Percentiles rank a stretch among this genome's conserved stretches.
phyloP scores from a whole-genome alignment of 2,888 invertebrate genomes.

The Pyrrhosoma nymphula region DNA sequence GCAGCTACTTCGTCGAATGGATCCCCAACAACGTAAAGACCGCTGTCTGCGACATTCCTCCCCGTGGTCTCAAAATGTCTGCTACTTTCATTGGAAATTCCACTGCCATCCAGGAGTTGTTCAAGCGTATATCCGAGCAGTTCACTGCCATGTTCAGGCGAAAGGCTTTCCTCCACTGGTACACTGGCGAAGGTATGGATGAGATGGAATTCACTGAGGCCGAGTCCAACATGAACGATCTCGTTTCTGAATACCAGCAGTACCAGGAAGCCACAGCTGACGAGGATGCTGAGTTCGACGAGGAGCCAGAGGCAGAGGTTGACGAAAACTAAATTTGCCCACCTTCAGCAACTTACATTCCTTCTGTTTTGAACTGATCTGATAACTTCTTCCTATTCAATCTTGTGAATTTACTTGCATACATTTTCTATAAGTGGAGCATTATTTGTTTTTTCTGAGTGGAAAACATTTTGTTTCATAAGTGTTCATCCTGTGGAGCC shows the following conservation, averaged over 20 bases:
- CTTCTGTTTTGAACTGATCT: slow-evolving; percentile 59
- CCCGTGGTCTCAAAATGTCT: slow-evolving; percentile 81
- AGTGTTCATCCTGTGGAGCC: slow-evolving; percentile 66
- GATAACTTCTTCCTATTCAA: slow-evolving; percentile 56
- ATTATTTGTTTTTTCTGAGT: slow-evolving; percentile 30
- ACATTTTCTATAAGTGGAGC: slow-evolving; percentile 59
- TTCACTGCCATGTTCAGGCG: slow-evolving; percentile 84
- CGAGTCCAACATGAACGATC: slow-evolving; percentile 95
- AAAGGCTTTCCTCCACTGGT: slow-evolving; percentile 98
- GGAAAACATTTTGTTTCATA: slow-evolving; percentile 45
- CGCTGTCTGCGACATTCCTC: slow-evolving; percentile 83
- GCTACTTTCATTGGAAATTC: slow-evolving; percentile 82
- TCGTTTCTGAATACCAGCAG: slow-evolving; percentile 95
- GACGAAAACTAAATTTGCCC: slow-evolving; percentile 80
- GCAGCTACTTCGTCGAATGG: slow-evolving; percentile 76
- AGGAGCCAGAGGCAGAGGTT: slow-evolving; percentile 86
- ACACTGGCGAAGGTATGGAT: slow-evolving; percentile 98
- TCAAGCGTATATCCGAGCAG: slow-evolving; percentile 80
- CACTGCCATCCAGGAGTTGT: slow-evolving; percentile 80
- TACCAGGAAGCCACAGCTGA: slow-evolving; percentile 95
- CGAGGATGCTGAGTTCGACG: slow-evolving; percentile 90
- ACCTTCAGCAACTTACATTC: slow-evolving; percentile 60
- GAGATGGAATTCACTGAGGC: slow-evolving; percentile 99
- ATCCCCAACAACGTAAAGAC: slow-evolving; percentile 79
- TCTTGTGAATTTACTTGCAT: slow-evolving; percentile 60